Conservation (phyloP, 1,140 invertebrate species). For the Cotesia typhae region DNA sequence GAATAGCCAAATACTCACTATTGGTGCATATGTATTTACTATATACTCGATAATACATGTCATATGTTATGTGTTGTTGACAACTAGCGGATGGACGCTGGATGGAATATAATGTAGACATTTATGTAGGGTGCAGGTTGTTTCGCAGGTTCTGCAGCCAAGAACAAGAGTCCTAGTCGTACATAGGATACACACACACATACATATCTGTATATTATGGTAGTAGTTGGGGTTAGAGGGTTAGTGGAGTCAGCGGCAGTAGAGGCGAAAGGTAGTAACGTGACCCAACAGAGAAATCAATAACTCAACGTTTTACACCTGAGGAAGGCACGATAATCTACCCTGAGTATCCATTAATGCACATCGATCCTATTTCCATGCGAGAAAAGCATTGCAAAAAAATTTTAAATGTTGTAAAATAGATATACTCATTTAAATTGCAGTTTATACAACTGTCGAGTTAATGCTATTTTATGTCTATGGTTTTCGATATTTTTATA, state of each 20-base stretch:
- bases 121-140: neutral
- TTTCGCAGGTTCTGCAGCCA: conserved; percentile 32
- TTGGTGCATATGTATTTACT: neutral
- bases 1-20: neutral
- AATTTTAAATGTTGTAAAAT: neutral
- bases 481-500: no score
- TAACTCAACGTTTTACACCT: conserved; percentile 46
- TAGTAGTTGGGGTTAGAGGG: neutral
- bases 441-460: conserved; percentile 3
- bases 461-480: no score
- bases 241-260: neutral
- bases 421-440: neutral
- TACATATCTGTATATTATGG: neutral
- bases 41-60: no score
- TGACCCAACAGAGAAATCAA: conserved; percentile 48
- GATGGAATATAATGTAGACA: conserved; percentile 4
- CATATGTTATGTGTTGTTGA: neutral
- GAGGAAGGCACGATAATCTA: conserved; percentile 39
- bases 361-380: neutral
- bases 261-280: conserved; percentile 21
- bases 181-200: neutral
- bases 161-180: neutral
- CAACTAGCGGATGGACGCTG: neutral
- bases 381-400: conserved; percentile 27
- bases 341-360: conserved; percentile 27